Conservation (phyloP, 2,113 vertebrate genomes). For the Fregetta grallaria region DNA sequence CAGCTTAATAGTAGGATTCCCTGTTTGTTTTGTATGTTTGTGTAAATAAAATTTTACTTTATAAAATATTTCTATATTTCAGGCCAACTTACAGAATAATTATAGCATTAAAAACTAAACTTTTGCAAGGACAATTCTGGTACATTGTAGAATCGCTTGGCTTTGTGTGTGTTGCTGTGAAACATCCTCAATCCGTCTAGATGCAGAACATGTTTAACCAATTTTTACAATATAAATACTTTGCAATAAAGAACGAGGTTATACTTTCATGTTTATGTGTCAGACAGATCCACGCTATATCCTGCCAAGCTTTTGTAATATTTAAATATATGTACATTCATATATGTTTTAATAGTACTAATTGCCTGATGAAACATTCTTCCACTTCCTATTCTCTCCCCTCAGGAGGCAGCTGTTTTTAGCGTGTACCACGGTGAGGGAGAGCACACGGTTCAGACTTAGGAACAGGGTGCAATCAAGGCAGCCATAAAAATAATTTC, state of each 20-base stretch:
- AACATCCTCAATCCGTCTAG: not conserved
- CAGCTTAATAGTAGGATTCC: not conserved
- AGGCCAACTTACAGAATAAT: not conserved
- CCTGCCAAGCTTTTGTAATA: not conserved
- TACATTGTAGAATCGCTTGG: not conserved
- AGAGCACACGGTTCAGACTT: not conserved
- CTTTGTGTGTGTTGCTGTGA: not conserved
- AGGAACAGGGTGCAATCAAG: not conserved
- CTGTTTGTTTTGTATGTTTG: not conserved
- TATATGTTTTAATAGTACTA: not conserved
- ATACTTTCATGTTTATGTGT: not conserved
- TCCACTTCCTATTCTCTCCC: not conserved
- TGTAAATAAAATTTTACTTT: not conserved
- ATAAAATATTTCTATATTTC: not conserved
- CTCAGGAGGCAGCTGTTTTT: not conserved
- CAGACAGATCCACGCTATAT: not conserved
- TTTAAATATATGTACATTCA: not conserved
- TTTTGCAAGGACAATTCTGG: not conserved
- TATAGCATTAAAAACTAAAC: not conserved
- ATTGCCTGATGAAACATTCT: not conserved
- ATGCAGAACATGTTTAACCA: not conserved
- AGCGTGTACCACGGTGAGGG: fast-evolving
- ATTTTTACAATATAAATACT: conserved; percentile 21
- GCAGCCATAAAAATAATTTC: not conserved
- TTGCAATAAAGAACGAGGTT: not conserved